Evolutionary conservation across 2,797 vertebrate genomes (phyloP).

Genomic region (Sebastolobus altivelis): DNA sequence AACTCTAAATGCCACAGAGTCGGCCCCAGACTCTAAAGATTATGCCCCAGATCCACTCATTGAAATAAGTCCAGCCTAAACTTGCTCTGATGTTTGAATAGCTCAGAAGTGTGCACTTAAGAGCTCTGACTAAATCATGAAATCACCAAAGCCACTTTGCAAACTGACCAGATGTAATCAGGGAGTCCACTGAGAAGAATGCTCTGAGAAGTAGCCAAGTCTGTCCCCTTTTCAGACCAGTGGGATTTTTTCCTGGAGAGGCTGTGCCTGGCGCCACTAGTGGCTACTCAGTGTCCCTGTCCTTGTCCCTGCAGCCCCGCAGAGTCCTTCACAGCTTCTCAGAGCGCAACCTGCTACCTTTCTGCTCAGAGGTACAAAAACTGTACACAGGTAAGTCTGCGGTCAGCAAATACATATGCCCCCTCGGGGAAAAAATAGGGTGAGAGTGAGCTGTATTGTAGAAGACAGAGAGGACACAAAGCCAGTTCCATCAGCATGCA

Average conservation of each 20-base stretch:
- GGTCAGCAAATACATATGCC: constrained; percentile 48
- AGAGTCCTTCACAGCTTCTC: constrained; percentile 37
- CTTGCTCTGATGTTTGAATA: constrained; percentile 42
- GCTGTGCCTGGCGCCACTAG: constrained; percentile 13
- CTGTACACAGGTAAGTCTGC: constrained; percentile 14
- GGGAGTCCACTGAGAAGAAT: constrained; percentile 37
- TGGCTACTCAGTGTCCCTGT: constrained; percentile 23
- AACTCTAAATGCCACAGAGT: not conserved
- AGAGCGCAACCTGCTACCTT: constrained; percentile 26
- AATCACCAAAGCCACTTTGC: constrained; percentile 52
- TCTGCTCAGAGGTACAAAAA: constrained; percentile 31
- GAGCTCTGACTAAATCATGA: constrained; percentile 49
- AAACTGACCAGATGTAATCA: constrained; percentile 57
- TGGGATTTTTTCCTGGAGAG: constrained; percentile 14
- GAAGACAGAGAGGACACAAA: constrained; percentile 31
- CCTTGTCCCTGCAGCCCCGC: constrained; percentile 28
- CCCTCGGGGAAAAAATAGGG: constrained; percentile 16
- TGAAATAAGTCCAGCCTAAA: constrained; percentile 43
- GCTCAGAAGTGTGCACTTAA: constrained; percentile 51
- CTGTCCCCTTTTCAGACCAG: constrained; percentile 22
- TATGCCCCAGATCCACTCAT: constrained; percentile 24
- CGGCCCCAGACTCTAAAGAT: constrained; percentile 22
- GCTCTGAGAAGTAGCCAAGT: constrained; percentile 20
- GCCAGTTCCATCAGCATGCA: constrained; percentile 46
- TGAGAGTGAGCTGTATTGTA: not conserved